phyloP scores from a whole-genome alignment of 2,113 vertebrate genomes.

The Promerops cafer region DNA sequence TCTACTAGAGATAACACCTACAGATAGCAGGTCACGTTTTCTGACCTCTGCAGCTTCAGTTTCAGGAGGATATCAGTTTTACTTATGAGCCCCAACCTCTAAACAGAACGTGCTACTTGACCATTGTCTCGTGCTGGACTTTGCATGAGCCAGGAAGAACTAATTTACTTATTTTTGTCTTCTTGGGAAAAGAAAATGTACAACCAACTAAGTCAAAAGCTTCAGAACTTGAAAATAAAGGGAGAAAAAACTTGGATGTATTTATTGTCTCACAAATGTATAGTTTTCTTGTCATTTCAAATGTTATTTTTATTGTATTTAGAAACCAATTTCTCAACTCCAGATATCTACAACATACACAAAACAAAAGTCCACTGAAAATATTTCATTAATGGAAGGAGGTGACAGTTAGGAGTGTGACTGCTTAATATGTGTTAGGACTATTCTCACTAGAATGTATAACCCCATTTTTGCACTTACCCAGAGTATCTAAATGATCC shows the following conservation, averaged over 20 bases:
- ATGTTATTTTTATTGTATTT: background rate
- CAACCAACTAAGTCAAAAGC: background rate
- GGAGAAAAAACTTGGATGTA: background rate
- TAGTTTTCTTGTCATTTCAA: background rate
- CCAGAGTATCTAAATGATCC: background rate
- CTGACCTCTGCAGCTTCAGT: background rate
- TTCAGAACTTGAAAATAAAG: background rate
- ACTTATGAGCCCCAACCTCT: background rate
- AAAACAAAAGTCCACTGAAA: background rate
- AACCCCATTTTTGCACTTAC: background rate
- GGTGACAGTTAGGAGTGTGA: background rate
- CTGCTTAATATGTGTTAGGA: background rate
- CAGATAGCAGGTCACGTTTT: background rate
- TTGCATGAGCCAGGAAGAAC: background rate
- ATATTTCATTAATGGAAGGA: background rate
- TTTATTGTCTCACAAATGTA: background rate
- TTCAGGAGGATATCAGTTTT: background rate
- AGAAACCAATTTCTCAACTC: background rate
- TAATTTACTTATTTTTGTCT: background rate
- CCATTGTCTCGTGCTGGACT: background rate
- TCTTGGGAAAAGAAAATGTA: background rate
- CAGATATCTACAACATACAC: background rate
- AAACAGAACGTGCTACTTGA: background rate
- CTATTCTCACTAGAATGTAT: background rate
- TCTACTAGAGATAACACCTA: background rate